Base-by-base conservation (phyloP, 2,888 invertebrate species). In the Leucania comma region DNA sequence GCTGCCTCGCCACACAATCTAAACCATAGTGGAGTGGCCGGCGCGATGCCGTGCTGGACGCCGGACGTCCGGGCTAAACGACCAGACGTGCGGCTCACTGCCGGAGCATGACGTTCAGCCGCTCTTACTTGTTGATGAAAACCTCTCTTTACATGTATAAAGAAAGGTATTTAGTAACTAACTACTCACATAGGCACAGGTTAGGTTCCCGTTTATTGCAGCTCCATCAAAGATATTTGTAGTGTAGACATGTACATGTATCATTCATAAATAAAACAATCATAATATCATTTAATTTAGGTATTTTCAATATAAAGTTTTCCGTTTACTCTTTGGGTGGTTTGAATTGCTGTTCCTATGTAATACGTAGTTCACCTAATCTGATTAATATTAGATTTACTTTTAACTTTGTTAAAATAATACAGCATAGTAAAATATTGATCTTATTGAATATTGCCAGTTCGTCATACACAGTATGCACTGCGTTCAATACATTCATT, bases 71-170 rank as follows among this genome's bases (percentile, higher is more conserved):
- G 80, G 62, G 50, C 59, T 42, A n/a, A 35, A 6, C 38, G 58
- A 24, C 46, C 78, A 69, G 54, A 60, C 70, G 78, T 38, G 56
- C 46, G 71, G 60, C 24, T 5, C 29, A 5, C 73, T 58, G 42
- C 56, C 60, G 60, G 38, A 14, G 20, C 26, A 48, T 17, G 58
- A 20, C 22, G 38, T 50, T 78, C 26, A 58, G 48, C 35, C 17
- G 17, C 22, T 60, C n/a, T 42, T 72, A 78, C 50, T 78, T 78
- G 60, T 75, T 75, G 68, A 68, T 32, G 73, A 57, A 54, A 17
- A 22, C 38, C 42, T 35, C 48, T 17, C 10, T 32, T 10, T 4
- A 32, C 17, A n/a, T 22, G 17, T 20, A 6, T 20, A 42, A 42
- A 42, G 17, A 17, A 17, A 42, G 17, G 5, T 20, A 20, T n/a